Base-by-base conservation (phyloP, 2,888 invertebrate species). In the Myopa tessellatipennis region DNA sequence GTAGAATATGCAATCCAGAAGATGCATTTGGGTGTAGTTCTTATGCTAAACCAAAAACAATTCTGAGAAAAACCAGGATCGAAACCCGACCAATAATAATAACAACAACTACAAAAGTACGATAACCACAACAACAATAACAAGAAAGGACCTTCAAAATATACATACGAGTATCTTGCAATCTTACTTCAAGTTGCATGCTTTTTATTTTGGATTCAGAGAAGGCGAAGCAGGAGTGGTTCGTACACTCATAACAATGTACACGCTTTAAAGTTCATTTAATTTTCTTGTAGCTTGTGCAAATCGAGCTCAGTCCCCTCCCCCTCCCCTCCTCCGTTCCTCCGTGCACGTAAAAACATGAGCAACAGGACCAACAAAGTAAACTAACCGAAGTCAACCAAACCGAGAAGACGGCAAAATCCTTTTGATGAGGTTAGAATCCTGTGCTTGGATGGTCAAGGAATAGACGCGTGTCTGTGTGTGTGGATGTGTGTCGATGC, bases 351-450 rank as follows among this genome's bases (percentile, higher is more conserved):
- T 50, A 6, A 26, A 2, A 26, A 26, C 26, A 26, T 1, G 26
- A 26, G 26, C 26, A 26, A 16, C 67, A 67, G 26, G 18, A 36
- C 38, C 63, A 52, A 16, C 36, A 26, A 34, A 52, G 36, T 63
- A 63, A 74, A 65, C 63, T 36, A 36, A 52, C 52, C 65, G 63
- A 61, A 63, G 40, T n/a, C 73, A 75, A 40, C 38, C 40, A 58
- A 75, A 68, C 45, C 58, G 58, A 75, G 68, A 75, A 68, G 75
- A 75, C 75, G 75, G 58, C 75, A 55, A 68, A 75, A 75, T 75
- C 75, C 75, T 75, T 75, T 75, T 75, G 75, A 75, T 75, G 75
- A 75, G 75, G 75, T 75, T 60, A 68, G 50, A 75, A 68, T 68
- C 67, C 55, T 58, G 34, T 40, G 68, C 45, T 68, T 68, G 55